These are phyloP conservation scores for Drepana arcuata DNA, from an alignment of 1,140 invertebrate genomes.

Conservation along the genomic window DNA sequence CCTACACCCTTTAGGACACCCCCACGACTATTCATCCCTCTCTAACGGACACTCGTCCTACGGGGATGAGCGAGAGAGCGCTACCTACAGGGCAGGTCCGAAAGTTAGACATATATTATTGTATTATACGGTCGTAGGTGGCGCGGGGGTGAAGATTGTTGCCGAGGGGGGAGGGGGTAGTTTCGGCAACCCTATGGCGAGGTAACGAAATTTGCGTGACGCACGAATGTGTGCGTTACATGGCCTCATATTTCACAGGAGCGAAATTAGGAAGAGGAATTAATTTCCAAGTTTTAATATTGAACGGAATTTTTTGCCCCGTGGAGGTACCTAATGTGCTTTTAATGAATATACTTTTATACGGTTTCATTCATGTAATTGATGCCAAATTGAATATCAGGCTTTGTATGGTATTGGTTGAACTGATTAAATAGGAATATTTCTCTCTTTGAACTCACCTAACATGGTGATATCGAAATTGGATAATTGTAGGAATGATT, in stretches of 20 bases:
- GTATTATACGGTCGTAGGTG: conserved; percentile 69
- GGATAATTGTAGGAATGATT: no score
- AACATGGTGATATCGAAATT: no score
- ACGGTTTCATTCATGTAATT: no score
- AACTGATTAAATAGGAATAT: no score
- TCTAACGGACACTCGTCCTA: conserved; percentile 13
- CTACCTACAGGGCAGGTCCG: conserved; percentile 67
- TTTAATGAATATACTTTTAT: no score
- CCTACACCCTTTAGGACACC: conserved; percentile 68
- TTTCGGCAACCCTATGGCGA: conserved; percentile 65
- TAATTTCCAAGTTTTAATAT: conserved; percentile 68
- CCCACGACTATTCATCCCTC: conserved; percentile 29
- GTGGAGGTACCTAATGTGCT: conserved; percentile 13
- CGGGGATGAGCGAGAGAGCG: conserved; percentile 19
- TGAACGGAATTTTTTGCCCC: conserved; percentile 43
- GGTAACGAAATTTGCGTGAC: conserved; percentile 57
- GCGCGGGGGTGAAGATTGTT: conserved; percentile 65
- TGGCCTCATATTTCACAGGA: conserved; percentile 57
- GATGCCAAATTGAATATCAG: no score
- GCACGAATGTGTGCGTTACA: conserved; percentile 38
- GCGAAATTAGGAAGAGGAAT: conserved; percentile 64
- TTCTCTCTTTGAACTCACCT: no score
- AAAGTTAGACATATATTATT: conserved; percentile 71
- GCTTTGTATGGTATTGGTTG: no score
- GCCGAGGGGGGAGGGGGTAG: conserved; percentile 46